A percentile compares a stretch with the other conserved stretches of the same genome.
Conservation (phyloP, 2,113 vertebrate species). For the Myotis lucifugus region DNA sequence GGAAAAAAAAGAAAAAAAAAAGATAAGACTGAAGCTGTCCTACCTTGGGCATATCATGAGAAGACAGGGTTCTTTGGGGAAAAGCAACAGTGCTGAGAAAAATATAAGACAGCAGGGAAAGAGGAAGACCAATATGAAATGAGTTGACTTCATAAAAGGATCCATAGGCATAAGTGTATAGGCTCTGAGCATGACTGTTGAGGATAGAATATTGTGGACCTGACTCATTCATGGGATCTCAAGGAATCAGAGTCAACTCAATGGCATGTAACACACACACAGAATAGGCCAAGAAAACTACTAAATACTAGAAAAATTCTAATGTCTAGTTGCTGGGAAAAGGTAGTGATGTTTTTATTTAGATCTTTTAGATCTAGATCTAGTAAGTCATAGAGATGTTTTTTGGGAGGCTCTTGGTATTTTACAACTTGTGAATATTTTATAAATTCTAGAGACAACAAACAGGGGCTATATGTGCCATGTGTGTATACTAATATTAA, state of each 20-base stretch:
- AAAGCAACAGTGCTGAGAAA: background rate
- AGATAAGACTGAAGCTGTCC: background rate
- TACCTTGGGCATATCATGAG: background rate
- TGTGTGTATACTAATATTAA: background rate
- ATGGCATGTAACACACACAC: background rate
- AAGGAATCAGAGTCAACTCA: background rate
- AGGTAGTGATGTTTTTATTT: background rate
- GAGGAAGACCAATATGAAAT: background rate
- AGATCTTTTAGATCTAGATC: background rate
- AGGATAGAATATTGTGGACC: background rate
- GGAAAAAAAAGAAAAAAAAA: background rate
- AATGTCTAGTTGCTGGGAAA: background rate
- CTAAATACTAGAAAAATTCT: background rate
- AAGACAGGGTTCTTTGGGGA: background rate
- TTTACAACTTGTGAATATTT: background rate
- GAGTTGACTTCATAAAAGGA: background rate
- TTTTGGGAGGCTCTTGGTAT: background rate
- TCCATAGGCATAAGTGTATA: background rate
- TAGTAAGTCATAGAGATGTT: background rate
- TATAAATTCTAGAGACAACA: background rate
- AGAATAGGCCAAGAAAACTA: background rate
- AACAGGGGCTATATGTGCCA: background rate
- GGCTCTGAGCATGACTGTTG: background rate
- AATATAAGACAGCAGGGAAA: background rate
- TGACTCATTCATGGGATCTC: too few species aligned